Evolutionary conservation across 2,797 vertebrate genomes (phyloP).

Genomic region (Acrossocheilus fasciatus): DNA sequence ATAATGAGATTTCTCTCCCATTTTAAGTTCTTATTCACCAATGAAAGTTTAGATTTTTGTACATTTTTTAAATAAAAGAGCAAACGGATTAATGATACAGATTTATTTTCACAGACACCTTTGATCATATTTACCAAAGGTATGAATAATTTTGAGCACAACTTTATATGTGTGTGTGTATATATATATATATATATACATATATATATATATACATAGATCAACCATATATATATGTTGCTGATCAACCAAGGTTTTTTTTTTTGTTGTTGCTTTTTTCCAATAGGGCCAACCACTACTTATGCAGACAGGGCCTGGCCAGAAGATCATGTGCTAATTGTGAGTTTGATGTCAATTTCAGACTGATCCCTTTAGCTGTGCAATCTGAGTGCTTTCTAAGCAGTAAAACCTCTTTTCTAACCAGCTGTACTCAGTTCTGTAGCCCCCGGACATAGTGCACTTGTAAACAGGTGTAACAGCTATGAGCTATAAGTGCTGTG

Average conservation of each 20-base stretch:
- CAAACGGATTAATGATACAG: no score
- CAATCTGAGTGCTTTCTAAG: conserved; percentile 38
- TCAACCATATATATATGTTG: background rate
- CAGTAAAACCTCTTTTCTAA: conserved; percentile 31
- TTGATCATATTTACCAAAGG: no score
- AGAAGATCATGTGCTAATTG: conserved; percentile 52
- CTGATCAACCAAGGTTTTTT: background rate
- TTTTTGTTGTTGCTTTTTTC: background rate
- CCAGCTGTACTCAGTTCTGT: conserved; percentile 32
- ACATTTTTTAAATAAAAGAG: no score
- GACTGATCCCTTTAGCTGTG: conserved; percentile 58
- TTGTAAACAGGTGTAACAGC: conserved; percentile 39
- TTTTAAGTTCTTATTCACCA: no score
- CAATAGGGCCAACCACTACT: background rate
- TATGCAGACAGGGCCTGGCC: conserved; percentile 3
- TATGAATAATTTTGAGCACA: no score
- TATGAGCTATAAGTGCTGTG: conserved; percentile 39
- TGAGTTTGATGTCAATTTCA: conserved; percentile 61
- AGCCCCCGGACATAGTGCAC: conserved; percentile 30
- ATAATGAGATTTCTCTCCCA: no score
- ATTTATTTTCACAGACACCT: no score
- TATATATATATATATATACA: background rate
- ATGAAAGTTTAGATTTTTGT: no score
- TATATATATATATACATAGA: background rate
- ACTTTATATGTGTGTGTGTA: no score